phyloP scores from a whole-genome alignment of 2,888 invertebrate genomes.

The Prosopocoilus inquinatus region DNA sequence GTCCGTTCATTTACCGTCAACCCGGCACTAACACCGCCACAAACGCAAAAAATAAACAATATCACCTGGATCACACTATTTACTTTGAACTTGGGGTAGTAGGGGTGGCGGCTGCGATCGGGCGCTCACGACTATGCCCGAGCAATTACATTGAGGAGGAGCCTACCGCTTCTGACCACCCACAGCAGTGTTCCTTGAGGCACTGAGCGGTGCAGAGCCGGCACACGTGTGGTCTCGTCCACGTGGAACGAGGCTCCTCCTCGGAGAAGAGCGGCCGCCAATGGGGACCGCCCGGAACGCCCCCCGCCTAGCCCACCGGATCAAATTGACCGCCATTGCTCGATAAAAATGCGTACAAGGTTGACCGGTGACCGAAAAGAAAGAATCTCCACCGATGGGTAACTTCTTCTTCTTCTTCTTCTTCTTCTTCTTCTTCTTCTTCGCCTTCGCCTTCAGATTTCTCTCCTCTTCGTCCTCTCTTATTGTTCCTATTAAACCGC shows the following conservation, averaged over 20 bases:
- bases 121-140: conserved; percentile 39
- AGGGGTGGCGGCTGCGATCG: conserved; percentile 44
- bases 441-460: conserved; percentile 2
- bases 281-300: conserved; percentile 37
- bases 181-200: conserved; percentile 45
- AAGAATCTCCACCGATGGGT: conserved; percentile 5
- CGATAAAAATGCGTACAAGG: conserved; percentile 33
- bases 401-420: neutral
- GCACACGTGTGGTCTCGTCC: conserved; percentile 46
- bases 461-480: neutral
- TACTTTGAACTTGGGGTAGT: conserved; percentile 46
- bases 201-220: conserved; percentile 39
- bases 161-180: conserved; percentile 42
- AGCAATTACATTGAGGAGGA: conserved; percentile 42
- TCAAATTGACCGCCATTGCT: conserved; percentile 44
- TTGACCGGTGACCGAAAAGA: conserved; percentile 18
- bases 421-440: neutral
- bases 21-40: conserved; percentile 39
- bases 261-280: conserved; percentile 31
- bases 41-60: conserved; percentile 51
- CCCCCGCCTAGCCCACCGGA: conserved; percentile 32
- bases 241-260: conserved; percentile 42
- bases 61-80: conserved; percentile 47
- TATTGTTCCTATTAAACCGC: too few species aligned
- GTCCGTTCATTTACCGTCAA: conserved; percentile 20